Evolutionary conservation across 2,888 invertebrate genomes (phyloP), one percentile per base, ranked within the genome.

Genomic region (Melangyna quadrimaculata): DNA sequence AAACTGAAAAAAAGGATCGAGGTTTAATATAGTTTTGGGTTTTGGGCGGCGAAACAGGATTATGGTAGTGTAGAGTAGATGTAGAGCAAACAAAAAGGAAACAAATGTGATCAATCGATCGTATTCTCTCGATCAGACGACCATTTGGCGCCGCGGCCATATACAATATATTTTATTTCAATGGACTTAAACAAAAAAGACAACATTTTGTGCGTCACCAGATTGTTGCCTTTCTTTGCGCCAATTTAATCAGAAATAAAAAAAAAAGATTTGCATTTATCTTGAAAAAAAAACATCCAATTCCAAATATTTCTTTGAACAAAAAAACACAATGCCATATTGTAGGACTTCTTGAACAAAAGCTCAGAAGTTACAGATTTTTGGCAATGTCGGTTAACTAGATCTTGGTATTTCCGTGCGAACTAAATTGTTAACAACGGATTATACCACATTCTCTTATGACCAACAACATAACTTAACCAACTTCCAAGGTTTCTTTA

Each of bases 111-210:
- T 81, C 81, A 70, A 86, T 86, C 61, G 80, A 86, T 86, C 72
- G 80, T 43, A 72, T 80, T 80, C 72, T 77, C 63, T 80, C 53
- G 61, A 77, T 63, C 80, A 75, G 84, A 73, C 84, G 72, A 63
- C 80, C 72, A 77, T 77, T 86, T 86, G 84, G 84, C 84, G 84
- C 84, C 84, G 74, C 84, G 80, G 74, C 37, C 48, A 72, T 9
- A 72, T 65, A 78, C 70, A 59, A 75, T 72, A 37, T 61, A 75
- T 72, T 45, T 61, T n/a, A 40, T 48, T 81, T 45, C 51, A 75
- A 14, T 63, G 55, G 40, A 2, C 8, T 12, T 12, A 29, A 19
- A 14, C 17, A 5, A 48, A 4, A 12, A 0, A n/a, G 14, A 3
- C 29, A 32, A 27, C n/a, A 1, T 2, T 63, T 27, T 27, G 5